Evolutionary conservation across 2,797 vertebrate species (phyloP).

Genomic region (Melanogrammus aeglefinus): DNA sequence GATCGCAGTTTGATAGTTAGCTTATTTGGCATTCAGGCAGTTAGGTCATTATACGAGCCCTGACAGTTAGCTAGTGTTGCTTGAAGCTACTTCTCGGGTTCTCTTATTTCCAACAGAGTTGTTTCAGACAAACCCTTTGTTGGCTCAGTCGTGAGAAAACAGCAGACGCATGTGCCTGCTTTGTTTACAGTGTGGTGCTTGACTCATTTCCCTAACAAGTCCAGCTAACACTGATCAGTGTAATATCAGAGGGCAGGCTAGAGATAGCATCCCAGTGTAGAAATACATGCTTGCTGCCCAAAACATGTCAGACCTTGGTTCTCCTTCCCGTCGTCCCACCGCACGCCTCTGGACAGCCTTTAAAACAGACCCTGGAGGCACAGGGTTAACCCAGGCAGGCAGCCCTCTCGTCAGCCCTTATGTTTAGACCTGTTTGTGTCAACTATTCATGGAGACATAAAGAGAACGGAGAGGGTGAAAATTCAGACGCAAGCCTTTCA

Average conservation of each 20-base stretch:
- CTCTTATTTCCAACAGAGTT: too few relatives aligned
- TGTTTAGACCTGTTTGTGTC: constrained; percentile 38
- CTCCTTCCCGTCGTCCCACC: not conserved
- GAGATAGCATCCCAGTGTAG: too few relatives aligned
- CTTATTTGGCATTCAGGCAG: too few relatives aligned
- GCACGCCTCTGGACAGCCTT: not conserved
- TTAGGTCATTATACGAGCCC: too few relatives aligned
- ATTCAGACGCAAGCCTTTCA: constrained; percentile 54
- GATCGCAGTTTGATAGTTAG: too few relatives aligned
- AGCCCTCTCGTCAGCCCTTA: not conserved
- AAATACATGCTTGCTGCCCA: not conserved
- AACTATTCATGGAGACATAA: constrained; percentile 42
- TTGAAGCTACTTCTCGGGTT: too few relatives aligned
- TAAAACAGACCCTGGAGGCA: not conserved
- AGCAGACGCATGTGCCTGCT: too few relatives aligned
- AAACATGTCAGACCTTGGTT: not conserved
- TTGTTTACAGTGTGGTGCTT: too few relatives aligned
- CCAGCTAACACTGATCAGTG: not conserved
- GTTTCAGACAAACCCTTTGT: too few relatives aligned
- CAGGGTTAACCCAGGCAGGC: not conserved
- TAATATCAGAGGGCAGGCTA: not conserved
- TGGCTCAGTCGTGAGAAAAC: too few relatives aligned
- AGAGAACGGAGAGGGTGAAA: constrained; percentile 46
- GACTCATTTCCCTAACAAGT: not conserved
- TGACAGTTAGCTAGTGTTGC: not conserved